Base-by-base conservation (phyloP, 2,888 invertebrate genomes). In the Auanema freiburgensis region DNA sequence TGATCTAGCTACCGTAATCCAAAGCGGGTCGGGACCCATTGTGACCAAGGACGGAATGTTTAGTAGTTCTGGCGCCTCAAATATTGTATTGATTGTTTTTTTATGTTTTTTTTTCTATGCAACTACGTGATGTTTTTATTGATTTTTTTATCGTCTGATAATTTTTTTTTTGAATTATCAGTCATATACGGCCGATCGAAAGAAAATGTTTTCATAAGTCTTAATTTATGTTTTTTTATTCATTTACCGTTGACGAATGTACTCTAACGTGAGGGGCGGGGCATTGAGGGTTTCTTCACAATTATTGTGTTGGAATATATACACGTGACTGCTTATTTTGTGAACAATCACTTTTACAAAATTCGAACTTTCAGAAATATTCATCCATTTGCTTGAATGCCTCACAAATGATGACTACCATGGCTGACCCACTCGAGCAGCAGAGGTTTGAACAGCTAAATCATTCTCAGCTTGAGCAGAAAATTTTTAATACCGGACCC, bases 401-500 rank as follows among this genome's bases (percentile, higher is more conserved):
- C 58, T 58, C 54, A 24, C 54, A 42, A 16, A 42, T 51, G 53
- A 65, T 61, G 61, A 65, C 64, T 44, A 55, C 60, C 16, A 60
- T 60, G 60, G 60, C 60, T 42, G 60, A 60, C 46, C 54, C 60
- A 40, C 46, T 54, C 16, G 60, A 60, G 23, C 60, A 56, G 50
- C 56, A 40, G 33, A 46, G 56, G 23, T 62, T 62, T 56, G 57
- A 46, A 21, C 49, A 57, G 16, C 59, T 61, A 18, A 65, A 64
- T 42, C 59, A 59, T 24, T 52, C 53, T 49, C 44, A 49, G 16
- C 58, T 68, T 25, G 71, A 74, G 50, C 68, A 68, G 53, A 63
- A 69, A 55, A 60, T 66, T 16, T 72, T 72, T 62, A 72, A 72
- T 42, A 68, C 65, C 6, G 68, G 69, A 50, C 63, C 66, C n/a